Evolutionary conservation across 2,888 invertebrate species (phyloP).

Genomic region (Prostheceraeus crozeri): DNA sequence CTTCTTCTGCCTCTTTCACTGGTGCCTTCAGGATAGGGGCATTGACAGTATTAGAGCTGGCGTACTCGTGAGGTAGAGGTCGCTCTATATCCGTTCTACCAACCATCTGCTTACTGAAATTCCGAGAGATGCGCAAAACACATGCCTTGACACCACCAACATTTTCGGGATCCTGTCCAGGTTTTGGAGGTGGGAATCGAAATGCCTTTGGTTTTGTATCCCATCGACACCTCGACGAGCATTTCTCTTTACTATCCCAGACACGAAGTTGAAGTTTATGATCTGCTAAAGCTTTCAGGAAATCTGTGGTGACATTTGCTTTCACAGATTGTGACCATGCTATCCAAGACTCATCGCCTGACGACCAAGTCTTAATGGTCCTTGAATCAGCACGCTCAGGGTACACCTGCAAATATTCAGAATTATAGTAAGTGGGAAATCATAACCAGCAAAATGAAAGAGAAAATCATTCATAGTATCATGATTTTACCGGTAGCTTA

Average conservation of each 20-base stretch:
- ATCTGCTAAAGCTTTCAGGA: conserved; percentile 49
- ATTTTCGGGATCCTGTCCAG: neutral
- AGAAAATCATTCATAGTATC: too few species aligned
- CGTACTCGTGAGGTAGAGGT: conserved; percentile 10
- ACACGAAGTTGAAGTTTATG: conserved; percentile 51
- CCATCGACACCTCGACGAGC: conserved; percentile 49
- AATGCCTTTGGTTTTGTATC: conserved; percentile 46
- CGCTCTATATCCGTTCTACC: neutral
- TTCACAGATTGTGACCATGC: conserved; percentile 52
- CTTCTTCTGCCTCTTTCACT: too few species aligned
- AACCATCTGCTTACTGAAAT: neutral
- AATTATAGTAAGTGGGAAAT: too few species aligned
- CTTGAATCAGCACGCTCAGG: too few species aligned
- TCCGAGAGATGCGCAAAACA: neutral
- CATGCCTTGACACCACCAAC: neutral
- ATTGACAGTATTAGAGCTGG: too few species aligned
- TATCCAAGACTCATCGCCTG: too few species aligned
- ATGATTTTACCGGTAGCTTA: too few species aligned
- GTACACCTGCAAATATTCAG: too few species aligned
- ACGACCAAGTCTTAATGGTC: too few species aligned
- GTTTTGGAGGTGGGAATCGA: neutral
- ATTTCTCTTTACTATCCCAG: conserved; percentile 56
- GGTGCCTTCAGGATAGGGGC: too few species aligned
- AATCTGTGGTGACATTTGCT: conserved; percentile 49
- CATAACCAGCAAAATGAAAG: too few species aligned